These are phyloP conservation scores for Drosophila paracracens DNA, from an alignment of 2,888 invertebrate species.

Conservation along the genomic window DNA sequence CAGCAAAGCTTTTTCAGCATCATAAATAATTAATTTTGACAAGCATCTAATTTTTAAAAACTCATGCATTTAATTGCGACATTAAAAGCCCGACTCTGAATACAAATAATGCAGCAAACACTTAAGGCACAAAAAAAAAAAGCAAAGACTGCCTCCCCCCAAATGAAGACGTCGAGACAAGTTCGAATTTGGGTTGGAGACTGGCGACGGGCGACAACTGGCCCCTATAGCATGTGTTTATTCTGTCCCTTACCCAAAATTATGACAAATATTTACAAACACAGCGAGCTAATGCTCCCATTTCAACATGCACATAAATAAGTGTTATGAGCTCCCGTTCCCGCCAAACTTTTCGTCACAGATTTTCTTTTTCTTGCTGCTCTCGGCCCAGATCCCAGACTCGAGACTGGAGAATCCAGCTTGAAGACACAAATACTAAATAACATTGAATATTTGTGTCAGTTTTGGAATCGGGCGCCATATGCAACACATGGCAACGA, in stretches of 20 bases:
- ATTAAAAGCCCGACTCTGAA: constrained; percentile 67
- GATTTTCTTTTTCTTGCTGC: constrained; percentile 47
- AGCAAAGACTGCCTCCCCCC: constrained; percentile 20
- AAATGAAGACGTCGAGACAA: constrained; percentile 25
- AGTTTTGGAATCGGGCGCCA: constrained; percentile 48
- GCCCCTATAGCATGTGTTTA: constrained; percentile 51
- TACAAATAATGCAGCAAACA: constrained; percentile 43
- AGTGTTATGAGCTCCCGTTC: constrained; percentile 67
- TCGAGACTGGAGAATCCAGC: constrained; percentile 19
- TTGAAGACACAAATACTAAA: constrained; percentile 12
- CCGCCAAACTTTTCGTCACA: constrained; percentile 64
- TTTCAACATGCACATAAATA: constrained; percentile 83
- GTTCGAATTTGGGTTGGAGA: background rate
- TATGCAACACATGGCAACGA: constrained; percentile 80
- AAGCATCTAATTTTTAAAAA: constrained; percentile 79
- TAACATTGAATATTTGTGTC: constrained; percentile 61
- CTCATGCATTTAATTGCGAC: constrained; percentile 81
- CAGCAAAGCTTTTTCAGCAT: constrained; percentile 54
- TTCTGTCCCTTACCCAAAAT: constrained; percentile 42
- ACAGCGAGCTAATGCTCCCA: constrained; percentile 77
- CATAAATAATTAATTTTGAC: constrained; percentile 82
- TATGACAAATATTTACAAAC: constrained; percentile 83
- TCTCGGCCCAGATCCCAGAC: constrained; percentile 41
- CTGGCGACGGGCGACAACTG: constrained; percentile 4
- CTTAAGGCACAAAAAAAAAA: constrained; percentile 23